A percentile compares a stretch with the other conserved stretches of the same genome.
These are phyloP conservation scores for Magallana ariakensis DNA, from an alignment of 1,140 invertebrate genomes.

Conservation along the genomic window DNA sequence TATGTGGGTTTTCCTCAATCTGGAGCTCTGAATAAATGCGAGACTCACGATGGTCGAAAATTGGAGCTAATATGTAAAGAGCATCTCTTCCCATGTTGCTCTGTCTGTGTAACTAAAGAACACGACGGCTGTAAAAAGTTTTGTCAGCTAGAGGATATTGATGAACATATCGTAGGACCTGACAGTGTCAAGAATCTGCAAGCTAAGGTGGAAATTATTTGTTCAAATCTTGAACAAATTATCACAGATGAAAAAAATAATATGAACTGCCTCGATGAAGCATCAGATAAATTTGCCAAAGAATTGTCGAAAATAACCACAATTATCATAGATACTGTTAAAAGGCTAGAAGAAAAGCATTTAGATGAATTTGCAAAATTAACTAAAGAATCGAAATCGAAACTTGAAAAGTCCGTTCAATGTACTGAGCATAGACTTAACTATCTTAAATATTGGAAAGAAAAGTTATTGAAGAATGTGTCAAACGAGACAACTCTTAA, in stretches of 20 bases:
- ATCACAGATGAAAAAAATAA: not conserved
- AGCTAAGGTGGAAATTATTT: not conserved
- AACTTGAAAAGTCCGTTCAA: not conserved
- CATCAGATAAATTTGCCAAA: not conserved
- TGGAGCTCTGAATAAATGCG: not conserved
- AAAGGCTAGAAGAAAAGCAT: not conserved
- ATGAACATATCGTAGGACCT: not conserved
- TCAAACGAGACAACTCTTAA: not conserved
- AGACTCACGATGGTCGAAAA: not conserved
- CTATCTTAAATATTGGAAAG: not conserved
- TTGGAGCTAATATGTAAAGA: not conserved
- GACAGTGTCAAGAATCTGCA: not conserved
- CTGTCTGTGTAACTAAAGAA: conserved; percentile 3
- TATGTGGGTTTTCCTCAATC: not conserved
- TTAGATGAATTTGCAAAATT: not conserved
- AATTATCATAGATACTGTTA: not conserved
- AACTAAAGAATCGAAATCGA: not conserved
- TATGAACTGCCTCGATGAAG: not conserved
- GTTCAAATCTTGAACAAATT: not conserved
- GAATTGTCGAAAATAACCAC: not conserved
- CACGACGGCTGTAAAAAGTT: not conserved
- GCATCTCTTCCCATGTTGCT: not conserved
- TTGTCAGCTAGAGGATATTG: not conserved
- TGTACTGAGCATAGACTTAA: not conserved
- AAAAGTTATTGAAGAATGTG: not conserved